Percentiles rank a stretch among this genome's conserved stretches.
phyloP scores from a whole-genome alignment of 2,113 vertebrate genomes.

The Sinocyclocheilus maitianheensis region DNA sequence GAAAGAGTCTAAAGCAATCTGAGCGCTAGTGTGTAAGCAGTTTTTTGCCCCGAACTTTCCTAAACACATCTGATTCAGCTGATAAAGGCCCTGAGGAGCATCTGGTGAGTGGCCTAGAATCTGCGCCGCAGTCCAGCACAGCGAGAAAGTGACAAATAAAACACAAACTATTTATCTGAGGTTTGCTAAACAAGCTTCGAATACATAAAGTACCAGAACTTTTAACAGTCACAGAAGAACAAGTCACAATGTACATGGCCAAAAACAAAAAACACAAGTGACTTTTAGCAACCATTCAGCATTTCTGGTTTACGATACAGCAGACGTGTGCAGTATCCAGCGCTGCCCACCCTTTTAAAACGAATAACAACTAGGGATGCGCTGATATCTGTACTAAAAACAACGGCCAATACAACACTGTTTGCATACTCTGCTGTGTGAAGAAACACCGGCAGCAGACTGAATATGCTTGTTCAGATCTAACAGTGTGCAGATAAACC shows the following conservation, averaged over 20 bases:
- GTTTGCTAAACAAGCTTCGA: not conserved
- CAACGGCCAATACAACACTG: not conserved
- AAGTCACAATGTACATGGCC: not conserved
- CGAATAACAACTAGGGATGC: not conserved
- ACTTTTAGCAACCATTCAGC: not conserved
- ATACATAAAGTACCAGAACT: slow-evolving; percentile 2
- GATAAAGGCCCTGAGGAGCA: slow-evolving; percentile 33
- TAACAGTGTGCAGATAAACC: slow-evolving; percentile 1
- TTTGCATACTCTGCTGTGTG: slow-evolving; percentile 1
- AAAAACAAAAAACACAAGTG: not conserved
- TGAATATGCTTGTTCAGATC: not conserved
- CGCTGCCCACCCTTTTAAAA: not conserved
- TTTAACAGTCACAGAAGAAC: slow-evolving; percentile 6
- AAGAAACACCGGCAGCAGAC: not conserved
- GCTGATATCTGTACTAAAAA: not conserved
- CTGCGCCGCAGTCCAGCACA: not conserved
- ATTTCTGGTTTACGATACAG: not conserved
- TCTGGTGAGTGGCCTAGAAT: slow-evolving; percentile 30
- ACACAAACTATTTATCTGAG: slow-evolving; percentile 10
- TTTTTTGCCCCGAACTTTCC: slow-evolving; percentile 7
- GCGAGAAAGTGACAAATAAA: slow-evolving; percentile 13
- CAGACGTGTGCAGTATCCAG: not conserved
- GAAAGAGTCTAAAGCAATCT: slow-evolving; percentile 6
- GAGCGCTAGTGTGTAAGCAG: slow-evolving; percentile 6
- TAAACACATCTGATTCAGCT: slow-evolving; percentile 23